Percentiles rank a stretch among this genome's conserved stretches.
These are phyloP conservation scores for Eurystomus glaucurus DNA, from an alignment of 2,797 vertebrate genomes.

Conservation along the genomic window DNA sequence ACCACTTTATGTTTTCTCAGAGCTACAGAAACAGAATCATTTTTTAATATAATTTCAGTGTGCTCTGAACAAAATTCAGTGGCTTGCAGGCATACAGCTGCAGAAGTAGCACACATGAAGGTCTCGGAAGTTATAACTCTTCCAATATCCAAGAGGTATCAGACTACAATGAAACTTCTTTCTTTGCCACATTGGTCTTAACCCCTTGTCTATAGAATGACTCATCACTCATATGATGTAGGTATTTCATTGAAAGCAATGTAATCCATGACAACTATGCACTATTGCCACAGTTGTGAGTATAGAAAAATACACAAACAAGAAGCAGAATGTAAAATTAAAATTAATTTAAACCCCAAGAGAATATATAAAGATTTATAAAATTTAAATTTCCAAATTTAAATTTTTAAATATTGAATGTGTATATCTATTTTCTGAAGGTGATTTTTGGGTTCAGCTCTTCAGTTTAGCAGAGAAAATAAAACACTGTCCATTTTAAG, in stretches of 20 bases:
- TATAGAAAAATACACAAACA: neutral
- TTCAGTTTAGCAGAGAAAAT: neutral
- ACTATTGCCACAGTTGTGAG: neutral
- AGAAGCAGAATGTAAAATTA: neutral
- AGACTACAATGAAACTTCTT: neutral
- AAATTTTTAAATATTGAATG: neutral
- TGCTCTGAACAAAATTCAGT: neutral
- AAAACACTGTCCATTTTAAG: neutral
- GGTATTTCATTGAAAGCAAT: neutral
- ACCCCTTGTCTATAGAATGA: neutral
- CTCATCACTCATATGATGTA: accelerated
- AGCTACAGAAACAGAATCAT: neutral
- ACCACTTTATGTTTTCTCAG: neutral
- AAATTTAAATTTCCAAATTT: neutral
- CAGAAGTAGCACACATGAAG: neutral
- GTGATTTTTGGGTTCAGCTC: neutral
- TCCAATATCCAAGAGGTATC: neutral
- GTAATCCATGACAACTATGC: neutral
- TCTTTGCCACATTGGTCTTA: neutral
- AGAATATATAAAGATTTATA: neutral
- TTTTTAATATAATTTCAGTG: neutral
- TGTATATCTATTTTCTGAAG: neutral
- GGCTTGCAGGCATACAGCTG: neutral
- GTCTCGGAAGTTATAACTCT: neutral
- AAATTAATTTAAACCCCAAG: neutral